Evolutionary conservation across 1,140 invertebrate species (phyloP).

Genomic region (Scaptomyza montana): DNA sequence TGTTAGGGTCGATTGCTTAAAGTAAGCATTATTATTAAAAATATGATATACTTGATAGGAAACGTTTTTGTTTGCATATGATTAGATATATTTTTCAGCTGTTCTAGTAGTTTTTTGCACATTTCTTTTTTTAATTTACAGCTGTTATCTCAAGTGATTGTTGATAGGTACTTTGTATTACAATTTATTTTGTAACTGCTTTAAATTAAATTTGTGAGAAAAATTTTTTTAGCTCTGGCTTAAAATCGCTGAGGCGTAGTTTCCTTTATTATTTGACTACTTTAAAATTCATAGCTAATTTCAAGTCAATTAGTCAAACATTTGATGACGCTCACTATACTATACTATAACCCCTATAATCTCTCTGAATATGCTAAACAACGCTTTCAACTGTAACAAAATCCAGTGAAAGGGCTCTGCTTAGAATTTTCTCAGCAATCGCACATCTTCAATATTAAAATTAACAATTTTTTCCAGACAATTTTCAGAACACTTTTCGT

Average conservation of each 20-base stretch:
- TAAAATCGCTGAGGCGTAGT: slow-evolving; percentile 6
- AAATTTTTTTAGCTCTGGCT: background rate
- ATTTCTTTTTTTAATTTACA: slow-evolving; percentile 3
- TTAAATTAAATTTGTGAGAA: background rate
- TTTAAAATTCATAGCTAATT: slow-evolving; percentile 22
- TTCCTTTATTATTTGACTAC: slow-evolving; percentile 1
- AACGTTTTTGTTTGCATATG: slow-evolving; percentile 17
- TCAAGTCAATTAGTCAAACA: slow-evolving; percentile 40
- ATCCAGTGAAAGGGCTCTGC: slow-evolving; percentile 3
- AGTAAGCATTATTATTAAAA: slow-evolving; percentile 7
- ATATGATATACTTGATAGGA: slow-evolving; percentile 10
- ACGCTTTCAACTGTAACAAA: slow-evolving; percentile 37
- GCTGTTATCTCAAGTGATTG: slow-evolving; percentile 6
- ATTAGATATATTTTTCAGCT: slow-evolving; percentile 42
- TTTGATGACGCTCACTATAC: slow-evolving; percentile 19
- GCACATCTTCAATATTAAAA: slow-evolving; percentile 31
- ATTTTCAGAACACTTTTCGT: slow-evolving; percentile 36
- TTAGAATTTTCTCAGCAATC: slow-evolving; percentile 35
- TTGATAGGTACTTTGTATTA: background rate
- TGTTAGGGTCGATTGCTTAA: slow-evolving; percentile 2
- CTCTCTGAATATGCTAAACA: slow-evolving; percentile 26
- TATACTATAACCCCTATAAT: background rate
- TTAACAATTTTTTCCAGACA: slow-evolving; percentile 2
- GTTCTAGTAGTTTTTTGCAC: slow-evolving; percentile 10
- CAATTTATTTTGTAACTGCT: too few relatives aligned